Evolutionary conservation across 2,797 vertebrate genomes (phyloP), one percentile per base, ranked within the genome.

Genomic region (Austrolebias charrua): DNA sequence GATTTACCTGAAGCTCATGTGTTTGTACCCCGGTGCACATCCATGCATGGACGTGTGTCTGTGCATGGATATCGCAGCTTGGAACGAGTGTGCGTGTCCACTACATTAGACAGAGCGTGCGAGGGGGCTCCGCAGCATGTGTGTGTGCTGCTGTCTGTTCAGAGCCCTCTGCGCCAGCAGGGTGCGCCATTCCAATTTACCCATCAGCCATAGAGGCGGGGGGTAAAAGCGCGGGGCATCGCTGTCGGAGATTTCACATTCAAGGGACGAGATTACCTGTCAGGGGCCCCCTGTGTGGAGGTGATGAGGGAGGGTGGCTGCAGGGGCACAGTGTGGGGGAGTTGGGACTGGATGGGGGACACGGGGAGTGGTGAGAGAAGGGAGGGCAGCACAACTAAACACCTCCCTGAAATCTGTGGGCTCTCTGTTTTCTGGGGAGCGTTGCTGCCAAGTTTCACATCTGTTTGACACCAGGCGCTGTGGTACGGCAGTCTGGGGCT

Each of bases 151-250:
- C 88, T 91, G 87, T 85, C 85, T 87, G 83, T 85, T 89, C 78
- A 16, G 85, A 88, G 78, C 87, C 88, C 89, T 89, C 83, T 16
- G 86, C 79, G 61, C 87, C 90, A 90, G 90, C 92, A 92, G 91
- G 92, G 90, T 82, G 89, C 88, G 84, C 89, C 87, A 86, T 91
- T 91, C 86, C 88, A 92, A 90, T 91, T 92, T 90, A 89, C 79
- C 91, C 88, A 89, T 91, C 89, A 90, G 85, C 88, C 83, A 29
- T 60, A 20, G 77, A 84, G 86, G 89, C 33, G 58, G 89, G 89
- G 86, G 91, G 88, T 88, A 88, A 86, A 83, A 78, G 82, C 79
- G 67, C 82, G 73, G 90, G 83, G 85, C 83, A 85, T 80, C 86
- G 61, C 89, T 86, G 88, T 86, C 71, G 81, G 88, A 91, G 90